These are phyloP conservation scores for Proales similis DNA, from an alignment of 1,140 invertebrate genomes.

Conservation along the genomic window DNA sequence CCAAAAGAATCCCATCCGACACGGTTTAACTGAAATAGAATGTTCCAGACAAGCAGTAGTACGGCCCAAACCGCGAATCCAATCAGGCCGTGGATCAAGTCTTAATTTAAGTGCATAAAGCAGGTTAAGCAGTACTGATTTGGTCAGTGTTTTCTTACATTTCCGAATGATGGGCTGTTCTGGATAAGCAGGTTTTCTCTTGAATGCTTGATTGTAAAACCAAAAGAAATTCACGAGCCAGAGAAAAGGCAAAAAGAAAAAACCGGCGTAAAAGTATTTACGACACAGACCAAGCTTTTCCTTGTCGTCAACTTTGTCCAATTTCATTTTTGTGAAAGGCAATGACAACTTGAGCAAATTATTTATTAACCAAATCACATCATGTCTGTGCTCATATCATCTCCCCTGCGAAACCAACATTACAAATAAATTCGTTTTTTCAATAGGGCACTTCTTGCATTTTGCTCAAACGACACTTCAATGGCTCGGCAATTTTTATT, in stretches of 20 bases:
- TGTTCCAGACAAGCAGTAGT: conserved; percentile 27
- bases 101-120: background rate
- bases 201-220: conserved; percentile 38
- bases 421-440: too few species aligned
- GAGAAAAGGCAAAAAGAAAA: conserved; percentile 36
- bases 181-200: conserved; percentile 5
- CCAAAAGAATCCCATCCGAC: conserved; percentile 20
- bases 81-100: conserved; percentile 13
- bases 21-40: conserved; percentile 16
- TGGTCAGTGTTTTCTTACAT: conserved; percentile 5
- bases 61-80: conserved; percentile 5
- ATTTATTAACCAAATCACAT: too few species aligned
- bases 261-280: conserved; percentile 36
- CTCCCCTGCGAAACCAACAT: too few species aligned
- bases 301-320: conserved; percentile 27
- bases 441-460: too few species aligned
- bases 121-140: background rate
- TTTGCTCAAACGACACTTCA: too few species aligned
- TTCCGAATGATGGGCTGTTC: conserved; percentile 24
- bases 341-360: too few species aligned
- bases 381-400: too few species aligned
- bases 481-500: too few species aligned
- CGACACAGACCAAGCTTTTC: conserved; percentile 32
- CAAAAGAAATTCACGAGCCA: conserved; percentile 37
- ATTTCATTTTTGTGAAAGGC: conserved; percentile 37